A percentile compares a stretch with the other conserved stretches of the same genome.
Evolutionary conservation across 2,797 vertebrate genomes (phyloP).

Genomic region (Miichthys miiuy): DNA sequence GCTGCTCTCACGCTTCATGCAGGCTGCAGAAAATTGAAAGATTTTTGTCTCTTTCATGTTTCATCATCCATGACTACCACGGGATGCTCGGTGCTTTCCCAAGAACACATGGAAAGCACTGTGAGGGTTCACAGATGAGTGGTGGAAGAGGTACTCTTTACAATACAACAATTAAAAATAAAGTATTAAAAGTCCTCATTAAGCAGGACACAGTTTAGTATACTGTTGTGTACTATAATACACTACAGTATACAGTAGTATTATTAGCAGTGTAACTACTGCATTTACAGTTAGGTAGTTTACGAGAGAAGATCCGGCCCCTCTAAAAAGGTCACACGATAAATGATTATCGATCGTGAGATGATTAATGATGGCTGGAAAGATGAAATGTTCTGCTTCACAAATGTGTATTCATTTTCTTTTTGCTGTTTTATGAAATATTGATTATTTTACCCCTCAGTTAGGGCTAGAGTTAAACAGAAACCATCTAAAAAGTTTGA

Average conservation of each 20-base stretch:
- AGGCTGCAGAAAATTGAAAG: constrained; percentile 22
- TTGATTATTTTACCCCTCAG: too few relatives aligned
- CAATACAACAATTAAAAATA: not conserved
- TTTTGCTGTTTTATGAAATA: not conserved
- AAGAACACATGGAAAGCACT: constrained; percentile 5
- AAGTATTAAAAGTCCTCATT: not conserved
- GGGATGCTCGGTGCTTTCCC: constrained; percentile 1
- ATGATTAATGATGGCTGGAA: not conserved
- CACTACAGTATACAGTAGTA: too few relatives aligned
- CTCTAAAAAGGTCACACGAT: not conserved
- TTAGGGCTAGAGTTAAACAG: too few relatives aligned
- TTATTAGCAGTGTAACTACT: not conserved
- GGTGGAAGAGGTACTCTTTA: not conserved
- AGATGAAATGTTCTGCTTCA: not conserved
- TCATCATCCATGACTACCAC: constrained; percentile 8
- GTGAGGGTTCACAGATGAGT: not conserved
- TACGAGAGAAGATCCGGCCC: too few relatives aligned
- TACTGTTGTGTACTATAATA: not conserved
- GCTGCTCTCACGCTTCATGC: constrained; percentile 20
- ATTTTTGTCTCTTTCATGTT: constrained; percentile 32
- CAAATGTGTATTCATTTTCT: not conserved
- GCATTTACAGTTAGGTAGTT: not conserved
- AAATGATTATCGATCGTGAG: not conserved
- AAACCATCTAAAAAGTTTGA: not conserved
- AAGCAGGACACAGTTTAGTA: not conserved